phyloP scores from a whole-genome alignment of 2,888 invertebrate genomes.

The Frankliniella fusca region DNA sequence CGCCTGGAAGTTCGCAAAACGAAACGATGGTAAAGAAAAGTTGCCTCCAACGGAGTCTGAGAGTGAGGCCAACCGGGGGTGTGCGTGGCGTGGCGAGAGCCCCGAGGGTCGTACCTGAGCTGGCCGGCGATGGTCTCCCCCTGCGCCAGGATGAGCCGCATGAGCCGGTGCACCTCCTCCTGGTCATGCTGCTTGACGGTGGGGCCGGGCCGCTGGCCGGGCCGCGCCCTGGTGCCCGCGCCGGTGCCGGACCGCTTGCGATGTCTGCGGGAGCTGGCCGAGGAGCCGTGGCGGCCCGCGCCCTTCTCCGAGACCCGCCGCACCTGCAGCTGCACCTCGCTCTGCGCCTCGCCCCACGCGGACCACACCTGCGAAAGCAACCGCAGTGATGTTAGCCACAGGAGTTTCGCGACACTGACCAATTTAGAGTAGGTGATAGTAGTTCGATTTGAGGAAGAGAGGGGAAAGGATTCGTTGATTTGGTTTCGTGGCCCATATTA shows the following conservation, averaged over 20 bases:
- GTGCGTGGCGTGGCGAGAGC: conserved; percentile 49
- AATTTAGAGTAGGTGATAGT: no score
- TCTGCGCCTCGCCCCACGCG: conserved; percentile 20
- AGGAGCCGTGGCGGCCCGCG: background rate
- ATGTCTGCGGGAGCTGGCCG: background rate
- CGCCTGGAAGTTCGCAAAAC: conserved; percentile 46
- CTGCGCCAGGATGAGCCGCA: conserved; percentile 57
- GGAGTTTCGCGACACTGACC: background rate
- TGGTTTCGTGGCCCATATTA: no score
- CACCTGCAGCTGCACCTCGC: conserved; percentile 23
- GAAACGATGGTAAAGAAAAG: background rate
- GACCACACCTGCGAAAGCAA: background rate
- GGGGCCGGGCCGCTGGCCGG: conserved; percentile 7
- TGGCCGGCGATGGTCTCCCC: conserved; percentile 56
- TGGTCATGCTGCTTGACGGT: conserved; percentile 25
- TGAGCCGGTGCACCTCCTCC: conserved; percentile 43
- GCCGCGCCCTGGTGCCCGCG: background rate
- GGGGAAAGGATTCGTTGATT: no score
- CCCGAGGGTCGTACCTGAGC: conserved; percentile 45
- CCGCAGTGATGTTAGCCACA: background rate
- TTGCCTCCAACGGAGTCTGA: background rate
- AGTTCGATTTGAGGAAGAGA: no score
- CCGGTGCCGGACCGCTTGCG: background rate
- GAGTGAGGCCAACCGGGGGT: background rate
- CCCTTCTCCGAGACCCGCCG: conserved; percentile 1